Base-by-base conservation (phyloP, 2,113 vertebrate genomes). In the Raphicerus campestris region DNA sequence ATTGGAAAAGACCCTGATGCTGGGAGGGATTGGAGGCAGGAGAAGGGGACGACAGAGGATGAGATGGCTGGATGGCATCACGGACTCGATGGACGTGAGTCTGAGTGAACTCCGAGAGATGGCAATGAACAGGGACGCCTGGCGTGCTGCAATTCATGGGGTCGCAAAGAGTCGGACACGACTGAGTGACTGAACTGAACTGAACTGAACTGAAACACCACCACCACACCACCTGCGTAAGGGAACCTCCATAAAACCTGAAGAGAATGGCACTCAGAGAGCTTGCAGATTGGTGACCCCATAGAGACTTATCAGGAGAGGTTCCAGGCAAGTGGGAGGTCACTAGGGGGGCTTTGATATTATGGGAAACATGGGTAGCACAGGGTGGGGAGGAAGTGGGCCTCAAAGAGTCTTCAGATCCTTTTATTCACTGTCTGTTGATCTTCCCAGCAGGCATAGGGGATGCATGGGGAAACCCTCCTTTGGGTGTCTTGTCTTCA, bases 311-410 rank as follows among this genome's bases (percentile, higher is more conserved):
- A 49, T 1, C 47, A 32, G 19, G 26, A 73, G 35, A 47, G 60
- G 6, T 20, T 14, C 6, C 56, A 53, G 58, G 28, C 17, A 14
- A 11, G 3, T 0, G 1, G 17, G 24, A 60, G 35, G 42, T 28
- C n/a, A 10, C 83, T 42, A 1, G 4, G 2, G 5, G 81, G 19
- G 8, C 5, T 58, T 8, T 56, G 42, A 8, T 32, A 30, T 7
- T 1, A 5, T 39, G 53, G 19, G 66, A 15, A 80, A 20, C 14
- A 7, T 32, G 32, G 15, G 5, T 3, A 47, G 60, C 3, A 15
- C 4, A 30, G n/a, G 63, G 2, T 2, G 2, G 9, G 3, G 32
- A 13, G 26, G 2, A 7, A 9, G 20, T 4, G 1, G 51, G 45
- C 16, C n/a, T 3, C 10, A 51, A 24, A 42, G 24, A 60, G 24